Evolutionary conservation across 2,888 invertebrate species (phyloP).

Genomic region (Acrocyrtus sp.): DNA sequence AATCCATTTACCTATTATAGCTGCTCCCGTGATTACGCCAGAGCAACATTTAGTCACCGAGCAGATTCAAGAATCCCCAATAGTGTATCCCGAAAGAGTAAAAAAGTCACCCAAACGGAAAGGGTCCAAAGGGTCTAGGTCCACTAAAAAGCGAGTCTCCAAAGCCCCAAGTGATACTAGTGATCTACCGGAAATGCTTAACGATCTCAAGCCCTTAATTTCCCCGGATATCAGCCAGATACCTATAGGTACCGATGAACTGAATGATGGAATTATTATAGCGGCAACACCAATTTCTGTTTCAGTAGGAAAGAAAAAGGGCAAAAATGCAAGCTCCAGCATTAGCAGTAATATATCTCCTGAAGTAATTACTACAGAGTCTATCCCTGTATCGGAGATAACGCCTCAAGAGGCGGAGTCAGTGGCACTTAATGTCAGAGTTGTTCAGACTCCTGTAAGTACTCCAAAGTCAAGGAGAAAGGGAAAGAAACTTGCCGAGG

Average conservation of each 20-base stretch:
- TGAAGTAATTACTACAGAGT: background rate
- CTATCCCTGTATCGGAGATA: slow-evolving; percentile 8
- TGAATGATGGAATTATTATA: too few species aligned
- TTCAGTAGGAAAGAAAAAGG: background rate
- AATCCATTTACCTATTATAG: background rate
- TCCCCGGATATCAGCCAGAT: background rate
- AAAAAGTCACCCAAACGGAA: too few species aligned
- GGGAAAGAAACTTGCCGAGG: background rate
- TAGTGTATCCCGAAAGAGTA: background rate
- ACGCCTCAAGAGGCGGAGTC: slow-evolving; percentile 19
- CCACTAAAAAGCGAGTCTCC: too few species aligned
- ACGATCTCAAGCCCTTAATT: background rate
- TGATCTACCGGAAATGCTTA: background rate
- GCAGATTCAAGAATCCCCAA: too few species aligned
- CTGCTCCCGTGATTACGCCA: background rate
- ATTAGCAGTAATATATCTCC: slow-evolving; percentile 1
- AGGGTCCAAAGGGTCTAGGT: background rate
- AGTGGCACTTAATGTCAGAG: background rate
- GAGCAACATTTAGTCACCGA: background rate
- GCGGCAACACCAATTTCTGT: background rate
- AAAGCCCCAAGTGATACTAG: background rate
- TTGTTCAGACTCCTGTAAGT: slow-evolving; percentile 12
- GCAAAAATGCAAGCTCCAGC: background rate
- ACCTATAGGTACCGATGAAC: background rate
- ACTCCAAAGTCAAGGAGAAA: slow-evolving; percentile 1